phyloP scores from a whole-genome alignment of 1,140 invertebrate species.

The Mactra quadrangularis region DNA sequence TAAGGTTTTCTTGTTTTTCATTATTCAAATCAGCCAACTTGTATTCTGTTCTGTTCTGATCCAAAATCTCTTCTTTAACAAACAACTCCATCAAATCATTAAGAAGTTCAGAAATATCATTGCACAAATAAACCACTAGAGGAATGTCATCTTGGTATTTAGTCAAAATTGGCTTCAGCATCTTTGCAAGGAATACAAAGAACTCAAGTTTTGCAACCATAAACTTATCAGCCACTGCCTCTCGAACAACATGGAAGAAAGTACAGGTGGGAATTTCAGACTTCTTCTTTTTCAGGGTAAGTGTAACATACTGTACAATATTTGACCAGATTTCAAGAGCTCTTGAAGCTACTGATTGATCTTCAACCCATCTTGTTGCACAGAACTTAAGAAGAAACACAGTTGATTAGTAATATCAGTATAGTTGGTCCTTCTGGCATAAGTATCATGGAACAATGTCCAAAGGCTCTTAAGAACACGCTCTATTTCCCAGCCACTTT shows the following conservation, averaged over 20 bases:
- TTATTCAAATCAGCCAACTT: neutral
- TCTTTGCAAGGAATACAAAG: constrained; percentile 2
- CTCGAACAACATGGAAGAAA: neutral
- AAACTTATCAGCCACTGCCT: neutral
- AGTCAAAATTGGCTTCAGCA: neutral
- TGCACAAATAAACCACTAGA: constrained; percentile 2
- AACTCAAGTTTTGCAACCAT: constrained; percentile 16
- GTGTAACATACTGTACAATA: neutral
- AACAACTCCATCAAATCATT: neutral
- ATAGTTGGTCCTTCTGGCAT: neutral
- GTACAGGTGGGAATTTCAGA: neutral
- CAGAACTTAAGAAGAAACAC: constrained; percentile 17
- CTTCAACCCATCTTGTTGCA: constrained; percentile 23
- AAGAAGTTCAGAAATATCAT: constrained; percentile 11
- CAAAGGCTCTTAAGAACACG: neutral
- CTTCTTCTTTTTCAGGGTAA: neutral
- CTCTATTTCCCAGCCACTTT: constrained; percentile 10
- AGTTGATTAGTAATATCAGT: neutral
- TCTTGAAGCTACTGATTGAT: constrained; percentile 13
- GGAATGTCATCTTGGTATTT: constrained; percentile 7
- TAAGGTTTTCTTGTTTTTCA: neutral
- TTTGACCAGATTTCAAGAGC: constrained; percentile 18
- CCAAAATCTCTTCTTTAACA: neutral
- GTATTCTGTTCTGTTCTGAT: constrained; percentile 1
- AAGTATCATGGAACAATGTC: neutral